A percentile compares a stretch with the other conserved stretches of the same genome.
Conservation (phyloP, 2,113 vertebrate genomes). For the Columba livia region DNA sequence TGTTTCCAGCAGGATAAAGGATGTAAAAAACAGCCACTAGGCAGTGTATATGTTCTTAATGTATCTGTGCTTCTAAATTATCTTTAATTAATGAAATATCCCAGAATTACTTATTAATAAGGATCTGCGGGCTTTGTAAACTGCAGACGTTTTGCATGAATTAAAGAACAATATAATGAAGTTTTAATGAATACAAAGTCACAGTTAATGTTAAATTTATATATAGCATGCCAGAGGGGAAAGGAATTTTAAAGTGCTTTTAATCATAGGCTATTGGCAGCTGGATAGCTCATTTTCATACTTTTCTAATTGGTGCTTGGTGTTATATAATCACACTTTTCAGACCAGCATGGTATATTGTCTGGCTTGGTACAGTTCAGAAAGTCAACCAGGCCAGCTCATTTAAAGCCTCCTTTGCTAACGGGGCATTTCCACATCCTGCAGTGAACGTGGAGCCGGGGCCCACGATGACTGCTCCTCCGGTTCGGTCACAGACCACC, state of each 20-base stretch:
- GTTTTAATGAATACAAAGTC: slow-evolving; percentile 46
- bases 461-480: neutral
- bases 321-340: neutral
- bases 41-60: neutral
- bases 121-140: slow-evolving; percentile 45
- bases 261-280: slow-evolving; percentile 41
- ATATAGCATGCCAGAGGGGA: slow-evolving; percentile 14
- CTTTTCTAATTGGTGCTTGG: neutral
- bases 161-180: slow-evolving; percentile 60
- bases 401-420: neutral
- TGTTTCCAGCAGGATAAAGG: neutral
- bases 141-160: slow-evolving; percentile 51
- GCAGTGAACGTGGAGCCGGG: neutral
- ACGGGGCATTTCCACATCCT: neutral
- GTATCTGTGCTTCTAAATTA: slow-evolving; percentile 35
- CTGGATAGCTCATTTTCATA: neutral
- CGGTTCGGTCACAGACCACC: neutral
- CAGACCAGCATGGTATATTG: neutral
- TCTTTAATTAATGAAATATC: slow-evolving; percentile 64
- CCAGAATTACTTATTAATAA: slow-evolving; percentile 61
- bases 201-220: slow-evolving; percentile 39
- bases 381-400: neutral
- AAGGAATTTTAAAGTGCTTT: slow-evolving; percentile 18
- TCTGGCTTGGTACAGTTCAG: neutral
- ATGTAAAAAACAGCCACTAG: neutral